A percentile compares a stretch with the other conserved stretches of the same genome.
Evolutionary conservation across 2,888 invertebrate species (phyloP).

Genomic region (Stegana nigrithorax): DNA sequence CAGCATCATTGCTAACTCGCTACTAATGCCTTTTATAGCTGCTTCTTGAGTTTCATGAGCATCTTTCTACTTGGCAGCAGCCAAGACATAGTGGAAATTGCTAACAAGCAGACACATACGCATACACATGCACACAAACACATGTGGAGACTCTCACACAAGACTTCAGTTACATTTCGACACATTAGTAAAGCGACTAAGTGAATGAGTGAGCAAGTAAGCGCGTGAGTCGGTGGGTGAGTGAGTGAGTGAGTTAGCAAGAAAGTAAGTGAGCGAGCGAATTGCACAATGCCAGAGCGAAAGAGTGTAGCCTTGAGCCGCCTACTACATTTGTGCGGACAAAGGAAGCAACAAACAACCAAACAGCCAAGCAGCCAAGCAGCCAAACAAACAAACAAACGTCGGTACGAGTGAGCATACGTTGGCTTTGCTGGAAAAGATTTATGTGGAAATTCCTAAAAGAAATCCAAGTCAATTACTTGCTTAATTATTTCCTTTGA

Average conservation of each 20-base stretch:
- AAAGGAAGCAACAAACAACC: constrained; percentile 13
- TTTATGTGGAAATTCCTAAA: constrained; percentile 61
- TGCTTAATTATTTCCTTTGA: constrained; percentile 61
- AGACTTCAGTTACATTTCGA: no score
- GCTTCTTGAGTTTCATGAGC: constrained; percentile 39
- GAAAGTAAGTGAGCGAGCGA: not conserved
- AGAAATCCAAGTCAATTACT: constrained; percentile 63
- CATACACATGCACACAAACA: not conserved
- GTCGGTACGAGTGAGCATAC: constrained; percentile 25
- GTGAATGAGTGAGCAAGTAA: not conserved
- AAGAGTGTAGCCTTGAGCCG: not conserved
- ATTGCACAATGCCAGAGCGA: not conserved
- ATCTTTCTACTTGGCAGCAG: not conserved
- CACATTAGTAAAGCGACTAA: no score
- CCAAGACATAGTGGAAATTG: not conserved
- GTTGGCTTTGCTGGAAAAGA: constrained; percentile 53
- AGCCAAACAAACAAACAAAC: constrained; percentile 11
- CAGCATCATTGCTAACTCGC: constrained; percentile 20
- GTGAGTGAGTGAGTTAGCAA: not conserved
- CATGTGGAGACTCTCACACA: not conserved
- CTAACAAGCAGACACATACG: not conserved
- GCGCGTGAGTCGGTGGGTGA: not conserved
- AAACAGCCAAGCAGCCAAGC: constrained; percentile 5
- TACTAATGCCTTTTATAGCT: constrained; percentile 17
- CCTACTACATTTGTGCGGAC: constrained; percentile 40